Evolutionary conservation across 2,113 vertebrate species (phyloP).

Genomic region (Periophthalmus modestus): DNA sequence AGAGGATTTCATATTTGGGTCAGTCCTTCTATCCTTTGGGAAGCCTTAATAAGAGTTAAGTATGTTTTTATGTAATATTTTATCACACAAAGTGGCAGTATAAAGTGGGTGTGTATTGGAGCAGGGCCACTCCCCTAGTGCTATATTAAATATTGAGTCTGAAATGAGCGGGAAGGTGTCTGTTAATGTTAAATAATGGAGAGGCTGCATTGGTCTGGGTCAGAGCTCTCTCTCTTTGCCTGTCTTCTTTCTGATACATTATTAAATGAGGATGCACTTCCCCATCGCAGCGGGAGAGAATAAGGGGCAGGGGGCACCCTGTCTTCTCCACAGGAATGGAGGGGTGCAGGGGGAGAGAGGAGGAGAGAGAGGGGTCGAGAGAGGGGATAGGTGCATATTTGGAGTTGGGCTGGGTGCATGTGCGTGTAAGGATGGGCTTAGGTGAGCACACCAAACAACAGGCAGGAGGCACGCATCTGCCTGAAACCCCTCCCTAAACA

Average conservation of each 20-base stretch:
- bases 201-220: constrained; percentile 87
- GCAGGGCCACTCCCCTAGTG: constrained; percentile 47
- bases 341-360: constrained; percentile 7
- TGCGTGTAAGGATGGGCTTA: constrained; percentile 47
- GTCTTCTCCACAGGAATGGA: constrained; percentile 71
- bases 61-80: constrained; percentile 24
- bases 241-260: constrained; percentile 96
- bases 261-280: constrained; percentile 99
- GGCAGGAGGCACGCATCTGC: constrained; percentile 45
- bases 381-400: constrained; percentile 46
- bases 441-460: constrained; percentile 49
- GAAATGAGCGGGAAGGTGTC: constrained; percentile 97
- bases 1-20: neutral
- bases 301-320: constrained; percentile 71
- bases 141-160: constrained; percentile 96
- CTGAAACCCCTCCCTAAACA: constrained; percentile 41
- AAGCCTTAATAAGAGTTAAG: constrained; percentile 1
- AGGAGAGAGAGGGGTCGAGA: constrained; percentile 9
- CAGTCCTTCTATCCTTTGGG: neutral
- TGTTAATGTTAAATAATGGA: constrained; percentile 99
- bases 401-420: constrained; percentile 35
- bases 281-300: constrained; percentile 76
- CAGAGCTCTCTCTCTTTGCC: constrained; percentile 78
- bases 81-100: constrained; percentile 58
- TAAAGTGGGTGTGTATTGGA: constrained; percentile 57